Conservation (phyloP, 1,140 invertebrate genomes). For the Harpegnathos saltator region DNA sequence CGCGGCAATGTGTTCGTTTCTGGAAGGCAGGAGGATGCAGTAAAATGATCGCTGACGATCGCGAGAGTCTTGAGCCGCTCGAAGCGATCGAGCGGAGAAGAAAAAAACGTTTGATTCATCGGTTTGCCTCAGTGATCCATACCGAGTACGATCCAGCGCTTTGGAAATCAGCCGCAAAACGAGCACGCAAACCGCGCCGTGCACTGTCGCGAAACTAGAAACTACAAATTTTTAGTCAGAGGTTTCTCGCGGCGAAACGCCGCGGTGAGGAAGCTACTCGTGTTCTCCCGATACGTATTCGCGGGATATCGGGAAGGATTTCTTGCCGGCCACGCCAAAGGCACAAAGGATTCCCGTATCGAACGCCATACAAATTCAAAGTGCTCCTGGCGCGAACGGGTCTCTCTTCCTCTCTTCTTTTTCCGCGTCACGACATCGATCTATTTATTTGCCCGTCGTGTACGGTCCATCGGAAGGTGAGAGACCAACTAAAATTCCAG, state of each 20-base stretch:
- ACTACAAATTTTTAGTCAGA: neutral
- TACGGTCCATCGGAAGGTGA: constrained; percentile 61
- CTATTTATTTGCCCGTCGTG: constrained; percentile 77
- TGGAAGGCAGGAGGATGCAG: neutral
- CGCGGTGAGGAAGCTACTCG: neutral
- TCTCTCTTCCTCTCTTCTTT: constrained; percentile 31
- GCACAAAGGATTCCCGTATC: constrained; percentile 30
- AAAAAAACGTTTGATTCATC: neutral
- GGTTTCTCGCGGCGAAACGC: neutral
- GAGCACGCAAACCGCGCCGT: neutral
- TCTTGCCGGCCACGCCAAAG: constrained; percentile 20
- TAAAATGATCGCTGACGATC: neutral
- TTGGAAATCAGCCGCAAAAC: neutral
- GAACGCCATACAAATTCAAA: constrained; percentile 48
- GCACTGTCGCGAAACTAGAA: neutral
- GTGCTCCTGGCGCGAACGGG: constrained; percentile 21
- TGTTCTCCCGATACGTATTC: neutral
- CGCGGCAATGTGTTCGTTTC: constrained; percentile 8
- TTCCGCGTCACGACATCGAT: constrained; percentile 66
- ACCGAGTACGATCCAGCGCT: neutral
- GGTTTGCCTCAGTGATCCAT: neutral
- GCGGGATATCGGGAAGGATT: constrained; percentile 16
- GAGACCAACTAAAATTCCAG: constrained; percentile 85
- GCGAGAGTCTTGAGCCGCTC: neutral
- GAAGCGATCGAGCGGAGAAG: neutral